Evolutionary conservation across 2,797 vertebrate genomes (phyloP).

Genomic region (Phyllotis vaccarum): DNA sequence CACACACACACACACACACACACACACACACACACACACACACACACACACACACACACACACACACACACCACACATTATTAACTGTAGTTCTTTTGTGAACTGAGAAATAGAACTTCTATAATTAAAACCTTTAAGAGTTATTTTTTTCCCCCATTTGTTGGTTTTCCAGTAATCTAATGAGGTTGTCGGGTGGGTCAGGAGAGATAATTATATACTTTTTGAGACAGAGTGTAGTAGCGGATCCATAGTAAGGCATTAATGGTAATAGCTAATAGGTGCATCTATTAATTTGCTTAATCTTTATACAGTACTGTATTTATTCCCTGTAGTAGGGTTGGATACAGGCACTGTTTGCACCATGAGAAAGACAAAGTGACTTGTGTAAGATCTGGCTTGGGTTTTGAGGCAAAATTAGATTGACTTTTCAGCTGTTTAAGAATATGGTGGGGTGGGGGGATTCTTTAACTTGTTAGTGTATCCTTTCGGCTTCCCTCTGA

Average conservation of each 20-base stretch:
- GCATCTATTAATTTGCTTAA: background rate
- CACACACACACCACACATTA: background rate
- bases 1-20: background rate
- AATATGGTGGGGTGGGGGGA: too few species aligned
- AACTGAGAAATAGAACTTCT: background rate
- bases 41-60: background rate
- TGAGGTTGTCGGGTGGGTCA: background rate
- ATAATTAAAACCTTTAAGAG: constrained; percentile 18
- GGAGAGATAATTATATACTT: background rate
- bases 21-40: background rate
- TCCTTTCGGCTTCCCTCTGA: constrained; percentile 4
- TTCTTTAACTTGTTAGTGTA: background rate
- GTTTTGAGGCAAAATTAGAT: background rate
- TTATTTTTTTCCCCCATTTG: background rate
- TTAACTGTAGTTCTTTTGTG: background rate
- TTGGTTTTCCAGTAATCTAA: constrained; percentile 8
- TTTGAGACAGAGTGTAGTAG: constrained; percentile 22
- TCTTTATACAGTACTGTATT: background rate
- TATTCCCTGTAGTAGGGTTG: background rate
- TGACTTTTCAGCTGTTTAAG: background rate
- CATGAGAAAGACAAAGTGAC: constrained; percentile 37
- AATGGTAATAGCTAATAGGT: background rate
- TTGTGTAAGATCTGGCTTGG: background rate
- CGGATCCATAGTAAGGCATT: background rate
- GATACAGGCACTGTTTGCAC: background rate